phyloP scores from a whole-genome alignment of 1,140 invertebrate genomes.

The Drosophila cardini region DNA sequence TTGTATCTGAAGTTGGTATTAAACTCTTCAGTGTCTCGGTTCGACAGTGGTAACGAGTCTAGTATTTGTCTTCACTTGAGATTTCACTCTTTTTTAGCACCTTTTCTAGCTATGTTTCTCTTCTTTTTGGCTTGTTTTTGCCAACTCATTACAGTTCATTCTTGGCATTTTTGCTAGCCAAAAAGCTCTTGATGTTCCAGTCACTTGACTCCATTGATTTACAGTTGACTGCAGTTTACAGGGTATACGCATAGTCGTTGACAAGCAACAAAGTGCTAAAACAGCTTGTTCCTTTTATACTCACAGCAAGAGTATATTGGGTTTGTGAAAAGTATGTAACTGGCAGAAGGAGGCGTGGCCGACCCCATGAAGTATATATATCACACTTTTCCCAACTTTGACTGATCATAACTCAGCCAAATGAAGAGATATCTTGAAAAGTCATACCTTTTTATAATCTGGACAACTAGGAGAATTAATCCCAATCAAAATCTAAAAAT shows the following conservation, averaged over 20 bases:
- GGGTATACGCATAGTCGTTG: conserved; percentile 40
- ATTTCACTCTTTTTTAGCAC: conserved; percentile 1
- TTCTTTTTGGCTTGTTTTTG: conserved; percentile 2
- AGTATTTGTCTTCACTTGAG: conserved; percentile 7
- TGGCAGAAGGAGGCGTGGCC: too few relatives aligned
- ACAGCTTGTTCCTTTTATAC: conserved; percentile 3
- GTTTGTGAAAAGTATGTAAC: too few relatives aligned
- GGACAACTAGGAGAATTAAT: too few relatives aligned
- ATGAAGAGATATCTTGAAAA: too few relatives aligned
- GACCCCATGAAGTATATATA: too few relatives aligned
- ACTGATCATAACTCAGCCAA: too few relatives aligned
- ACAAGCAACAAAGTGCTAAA: neutral
- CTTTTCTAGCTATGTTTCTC: conserved; percentile 9
- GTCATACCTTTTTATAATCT: too few relatives aligned
- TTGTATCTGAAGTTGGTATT: conserved; percentile 3
- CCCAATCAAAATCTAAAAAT: too few relatives aligned
- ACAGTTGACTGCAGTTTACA: conserved; percentile 23
- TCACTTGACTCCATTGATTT: conserved; percentile 11
- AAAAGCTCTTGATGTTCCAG: neutral
- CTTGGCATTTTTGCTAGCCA: neutral
- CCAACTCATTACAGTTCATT: conserved; percentile 8
- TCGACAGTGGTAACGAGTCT: neutral
- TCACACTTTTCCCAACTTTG: too few relatives aligned
- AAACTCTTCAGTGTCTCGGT: neutral
- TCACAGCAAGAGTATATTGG: too few relatives aligned